Evolutionary conservation across 37 sponge, comb jelly and placozoan species (phyloP).

Genomic region (Spongilla lacustris): DNA sequence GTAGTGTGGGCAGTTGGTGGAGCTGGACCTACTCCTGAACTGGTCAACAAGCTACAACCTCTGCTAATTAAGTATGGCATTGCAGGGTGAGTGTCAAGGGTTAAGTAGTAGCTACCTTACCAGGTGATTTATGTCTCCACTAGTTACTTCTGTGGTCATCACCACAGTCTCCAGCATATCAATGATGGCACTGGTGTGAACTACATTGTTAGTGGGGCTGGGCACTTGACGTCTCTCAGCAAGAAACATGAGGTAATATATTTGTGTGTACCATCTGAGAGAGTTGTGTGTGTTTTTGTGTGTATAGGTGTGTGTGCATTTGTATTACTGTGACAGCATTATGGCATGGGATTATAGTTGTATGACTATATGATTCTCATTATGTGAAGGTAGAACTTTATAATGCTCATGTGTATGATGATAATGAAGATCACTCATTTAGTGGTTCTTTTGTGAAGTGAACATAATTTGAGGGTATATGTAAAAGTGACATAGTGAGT

Average conservation of each 20-base stretch:
- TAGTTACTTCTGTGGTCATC: constrained; percentile 86
- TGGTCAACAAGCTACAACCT: constrained; percentile 64
- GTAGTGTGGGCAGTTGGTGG: constrained; percentile 86
- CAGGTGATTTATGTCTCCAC: not conserved
- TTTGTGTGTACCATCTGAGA: no score
- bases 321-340: no score
- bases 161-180: constrained; percentile 86
- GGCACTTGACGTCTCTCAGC: constrained; percentile 72
- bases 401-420: no score
- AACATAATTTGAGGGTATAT: no score
- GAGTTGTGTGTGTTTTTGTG: not conserved
- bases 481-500: no score
- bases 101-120: not conserved
- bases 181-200: constrained; percentile 54
- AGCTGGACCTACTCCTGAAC: constrained; percentile 71
- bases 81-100: constrained; percentile 29
- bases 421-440: no score
- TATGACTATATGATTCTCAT: no score
- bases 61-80: constrained; percentile 65
- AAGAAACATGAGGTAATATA: constrained; percentile 51
- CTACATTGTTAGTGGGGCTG: constrained; percentile 87
- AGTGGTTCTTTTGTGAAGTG: no score
- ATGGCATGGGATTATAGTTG: no score
- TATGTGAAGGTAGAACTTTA: no score
- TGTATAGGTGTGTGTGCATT: no score